phyloP scores from a whole-genome alignment of 2,888 invertebrate genomes.

The Polymixis lichenea region DNA sequence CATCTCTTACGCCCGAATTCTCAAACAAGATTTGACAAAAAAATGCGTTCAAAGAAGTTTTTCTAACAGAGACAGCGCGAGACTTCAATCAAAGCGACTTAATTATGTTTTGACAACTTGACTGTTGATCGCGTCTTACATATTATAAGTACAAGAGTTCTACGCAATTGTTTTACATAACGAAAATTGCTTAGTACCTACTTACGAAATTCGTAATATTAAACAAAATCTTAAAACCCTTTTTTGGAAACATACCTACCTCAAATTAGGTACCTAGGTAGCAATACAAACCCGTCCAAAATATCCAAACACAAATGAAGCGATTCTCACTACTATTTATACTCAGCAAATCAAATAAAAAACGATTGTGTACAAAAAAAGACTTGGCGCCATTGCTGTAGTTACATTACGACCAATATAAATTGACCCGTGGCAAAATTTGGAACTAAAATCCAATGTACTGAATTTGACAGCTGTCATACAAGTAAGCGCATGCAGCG shows the following conservation, averaged over 20 bases:
- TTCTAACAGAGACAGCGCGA: neutral
- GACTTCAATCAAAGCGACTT: too few relatives aligned
- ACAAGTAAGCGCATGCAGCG: neutral
- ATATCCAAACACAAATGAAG: constrained; percentile 21
- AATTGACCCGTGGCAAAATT: neutral
- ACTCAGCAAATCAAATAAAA: constrained; percentile 46
- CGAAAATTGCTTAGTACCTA: neutral
- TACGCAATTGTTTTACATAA: neutral
- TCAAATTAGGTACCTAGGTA: neutral
- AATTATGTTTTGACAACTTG: neutral
- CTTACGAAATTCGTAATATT: neutral
- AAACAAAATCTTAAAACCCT: neutral
- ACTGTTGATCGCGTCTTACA: neutral
- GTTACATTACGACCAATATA: constrained; percentile 16
- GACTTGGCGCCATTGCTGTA: constrained; percentile 54
- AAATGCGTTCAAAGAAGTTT: neutral
- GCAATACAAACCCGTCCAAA: neutral
- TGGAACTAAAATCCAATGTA: constrained; percentile 7
- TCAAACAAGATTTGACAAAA: neutral
- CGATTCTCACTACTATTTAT: constrained; percentile 31
- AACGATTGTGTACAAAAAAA: constrained; percentile 42
- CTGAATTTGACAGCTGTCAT: neutral
- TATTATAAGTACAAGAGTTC: too few relatives aligned
- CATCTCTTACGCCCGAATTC: neutral
- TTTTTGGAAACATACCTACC: neutral